These are phyloP conservation scores for Aphelenchoides avenae DNA, from an alignment of 1,140 invertebrate species.

Conservation along the genomic window DNA sequence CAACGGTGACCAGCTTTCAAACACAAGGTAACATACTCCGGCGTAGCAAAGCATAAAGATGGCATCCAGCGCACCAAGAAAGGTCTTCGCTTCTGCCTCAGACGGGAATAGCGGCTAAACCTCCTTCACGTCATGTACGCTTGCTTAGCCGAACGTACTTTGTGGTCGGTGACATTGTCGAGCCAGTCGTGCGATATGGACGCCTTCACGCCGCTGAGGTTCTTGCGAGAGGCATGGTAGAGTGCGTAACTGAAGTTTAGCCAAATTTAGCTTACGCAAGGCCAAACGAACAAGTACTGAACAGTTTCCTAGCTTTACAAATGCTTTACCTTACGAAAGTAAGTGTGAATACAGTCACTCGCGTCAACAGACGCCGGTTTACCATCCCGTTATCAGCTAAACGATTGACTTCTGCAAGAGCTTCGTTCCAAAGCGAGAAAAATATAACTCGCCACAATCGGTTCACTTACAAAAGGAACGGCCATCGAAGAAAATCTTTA, in stretches of 20 bases:
- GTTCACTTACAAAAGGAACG: neutral
- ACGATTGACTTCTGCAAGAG: too few relatives aligned
- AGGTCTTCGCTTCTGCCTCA: conserved; percentile 60
- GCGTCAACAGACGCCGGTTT: too few relatives aligned
- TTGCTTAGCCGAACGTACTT: too few relatives aligned
- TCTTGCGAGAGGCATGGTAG: conserved; percentile 64
- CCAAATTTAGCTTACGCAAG: too few relatives aligned
- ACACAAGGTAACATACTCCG: too few relatives aligned
- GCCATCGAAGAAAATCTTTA: too few relatives aligned
- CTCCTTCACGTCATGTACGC: too few relatives aligned
- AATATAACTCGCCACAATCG: neutral
- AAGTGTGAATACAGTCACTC: conserved; percentile 47
- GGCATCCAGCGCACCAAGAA: conserved; percentile 63
- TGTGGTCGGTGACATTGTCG: conserved; percentile 36
- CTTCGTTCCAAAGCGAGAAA: conserved; percentile 2
- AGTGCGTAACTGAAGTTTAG: conserved; percentile 60
- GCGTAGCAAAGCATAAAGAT: conserved; percentile 64
- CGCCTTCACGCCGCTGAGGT: conserved; percentile 64
- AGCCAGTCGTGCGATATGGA: conserved; percentile 63
- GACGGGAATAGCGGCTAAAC: conserved; percentile 61
- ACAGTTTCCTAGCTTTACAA: too few relatives aligned
- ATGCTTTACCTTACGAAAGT: conserved; percentile 53
- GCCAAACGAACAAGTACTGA: too few relatives aligned
- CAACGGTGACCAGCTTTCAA: too few relatives aligned
- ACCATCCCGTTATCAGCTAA: too few relatives aligned